These are phyloP conservation scores for Clistopyga incitator DNA, from an alignment of 2,888 invertebrate genomes.

Conservation along the genomic window DNA sequence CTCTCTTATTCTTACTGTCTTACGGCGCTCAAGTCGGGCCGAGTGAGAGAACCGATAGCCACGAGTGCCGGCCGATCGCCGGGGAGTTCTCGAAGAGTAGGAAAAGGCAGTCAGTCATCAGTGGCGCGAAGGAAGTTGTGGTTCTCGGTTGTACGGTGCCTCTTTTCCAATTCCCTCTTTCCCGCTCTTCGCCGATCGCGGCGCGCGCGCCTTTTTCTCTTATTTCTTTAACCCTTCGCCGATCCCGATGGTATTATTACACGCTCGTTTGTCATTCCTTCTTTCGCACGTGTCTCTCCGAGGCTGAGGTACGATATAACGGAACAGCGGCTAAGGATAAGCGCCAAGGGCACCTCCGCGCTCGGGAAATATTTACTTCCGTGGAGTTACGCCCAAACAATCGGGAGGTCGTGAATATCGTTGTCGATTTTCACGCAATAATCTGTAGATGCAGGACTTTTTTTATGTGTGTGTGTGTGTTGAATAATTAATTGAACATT, in stretches of 20 bases:
- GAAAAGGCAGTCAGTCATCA: conserved; percentile 66
- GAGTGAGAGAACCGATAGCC: conserved; percentile 28
- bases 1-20: conserved; percentile 28
- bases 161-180: conserved; percentile 9
- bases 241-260: background rate
- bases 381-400: background rate
- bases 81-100: conserved; percentile 60
- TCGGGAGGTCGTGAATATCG: background rate
- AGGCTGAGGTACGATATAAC: background rate
- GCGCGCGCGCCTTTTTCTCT: background rate
- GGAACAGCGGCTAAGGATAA: background rate
- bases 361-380: conserved; percentile 2
- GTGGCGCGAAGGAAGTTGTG: conserved; percentile 60
- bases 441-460: too few relatives aligned
- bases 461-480: background rate
- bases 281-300: background rate
- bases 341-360: background rate
- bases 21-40: conserved; percentile 9
- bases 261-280: background rate
- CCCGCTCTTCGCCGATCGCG: background rate
- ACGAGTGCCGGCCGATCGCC: conserved; percentile 49
- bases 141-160: conserved; percentile 35
- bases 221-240: too few relatives aligned
- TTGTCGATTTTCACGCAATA: background rate
- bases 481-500: background rate